These are phyloP conservation scores for Morinoia aosen DNA, from an alignment of 2,888 invertebrate genomes.

Conservation along the genomic window DNA sequence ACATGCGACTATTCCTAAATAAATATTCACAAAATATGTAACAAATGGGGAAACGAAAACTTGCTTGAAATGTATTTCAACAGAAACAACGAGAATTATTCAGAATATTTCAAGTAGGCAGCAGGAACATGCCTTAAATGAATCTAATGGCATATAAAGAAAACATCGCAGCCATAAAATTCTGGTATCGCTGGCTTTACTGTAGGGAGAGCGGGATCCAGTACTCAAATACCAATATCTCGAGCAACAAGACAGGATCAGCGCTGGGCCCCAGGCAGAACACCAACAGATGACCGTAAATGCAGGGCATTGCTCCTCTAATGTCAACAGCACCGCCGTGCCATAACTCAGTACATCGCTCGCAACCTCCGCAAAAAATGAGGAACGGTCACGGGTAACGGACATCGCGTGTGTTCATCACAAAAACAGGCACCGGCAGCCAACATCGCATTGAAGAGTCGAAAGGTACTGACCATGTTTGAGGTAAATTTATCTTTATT, in stretches of 20 bases:
- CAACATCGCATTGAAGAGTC: neutral
- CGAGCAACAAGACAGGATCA: neutral
- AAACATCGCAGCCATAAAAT: neutral
- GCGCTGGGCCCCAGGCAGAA: neutral
- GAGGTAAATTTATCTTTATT: neutral
- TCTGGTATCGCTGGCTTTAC: neutral
- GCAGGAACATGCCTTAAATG: neutral
- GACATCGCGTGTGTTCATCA: neutral
- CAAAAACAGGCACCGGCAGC: neutral
- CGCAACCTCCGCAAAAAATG: neutral
- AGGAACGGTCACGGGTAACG: neutral
- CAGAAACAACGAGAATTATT: neutral
- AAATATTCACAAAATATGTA: neutral
- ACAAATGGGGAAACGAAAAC: neutral
- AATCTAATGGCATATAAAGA: neutral
- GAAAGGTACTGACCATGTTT: neutral
- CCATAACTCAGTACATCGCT: neutral
- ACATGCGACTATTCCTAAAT: neutral
- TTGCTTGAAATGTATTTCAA: neutral
- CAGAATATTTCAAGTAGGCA: neutral
- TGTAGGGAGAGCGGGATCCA: neutral
- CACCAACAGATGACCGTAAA: neutral
- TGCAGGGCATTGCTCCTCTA: neutral
- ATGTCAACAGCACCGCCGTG: neutral
- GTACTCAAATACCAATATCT: neutral